Base-by-base conservation (phyloP, 1,140 invertebrate species). In the Drosophila subpulchrella region DNA sequence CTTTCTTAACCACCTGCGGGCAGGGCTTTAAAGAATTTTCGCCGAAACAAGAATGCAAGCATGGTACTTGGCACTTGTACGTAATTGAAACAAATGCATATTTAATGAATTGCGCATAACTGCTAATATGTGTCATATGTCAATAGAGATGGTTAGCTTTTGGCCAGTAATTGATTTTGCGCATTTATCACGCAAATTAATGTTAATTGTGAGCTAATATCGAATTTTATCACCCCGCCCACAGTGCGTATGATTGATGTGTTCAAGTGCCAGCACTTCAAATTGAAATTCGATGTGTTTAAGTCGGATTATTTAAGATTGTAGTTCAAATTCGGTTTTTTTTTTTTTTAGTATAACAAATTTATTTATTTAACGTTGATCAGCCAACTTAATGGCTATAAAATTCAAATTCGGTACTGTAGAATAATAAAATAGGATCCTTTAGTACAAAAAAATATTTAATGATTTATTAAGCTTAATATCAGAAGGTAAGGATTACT, bases 81-180 rank as follows among this genome's bases (percentile, higher is more conserved):
- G 57, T 88, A 79, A 88, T 86, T 82, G 72, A 86, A 86, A 88
- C 48, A 76, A 88, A 86, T 86, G 83, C 72, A 83, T 88, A 88
- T 88, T 86, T 86, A 88, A 86, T 86, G 75, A 63, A 46, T 56
- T 63, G 60, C 55, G 42, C 63, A 81, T 74, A 85, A 70, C 73
- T 68, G 62, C 70, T 75, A 56, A 60, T 79, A 67, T 86, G 81
- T 83, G 79, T 55, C 83, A 66, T 62, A 66, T 83, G 75, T 86
- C 82, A 88, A 79, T 73, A 57, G 56, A 65, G 42, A 54, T 27
- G 32, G 62, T 46, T 24, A 44, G 20, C 42, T 39, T 47, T 55
- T 53, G 24, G 41, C 24, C 53, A 88, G 71, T 86, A 86, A 86
- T 86, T 86, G 84, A 86, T 88, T 88, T 86, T 83, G 44, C 48